phyloP scores from a whole-genome alignment of 2,797 vertebrate species.

The Ceryle rudis region DNA sequence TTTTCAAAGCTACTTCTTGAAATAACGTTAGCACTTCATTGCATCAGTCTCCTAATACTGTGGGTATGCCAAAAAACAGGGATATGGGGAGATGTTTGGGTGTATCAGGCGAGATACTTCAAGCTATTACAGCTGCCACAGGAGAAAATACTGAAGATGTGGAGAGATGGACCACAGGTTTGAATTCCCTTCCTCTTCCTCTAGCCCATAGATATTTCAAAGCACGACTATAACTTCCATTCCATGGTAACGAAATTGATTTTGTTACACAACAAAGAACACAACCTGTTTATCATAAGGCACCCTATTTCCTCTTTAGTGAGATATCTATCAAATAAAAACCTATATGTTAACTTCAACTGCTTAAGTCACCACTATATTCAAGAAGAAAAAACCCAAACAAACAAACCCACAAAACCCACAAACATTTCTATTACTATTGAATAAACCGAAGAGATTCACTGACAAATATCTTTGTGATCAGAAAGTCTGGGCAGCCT shows the following conservation, averaged over 20 bases:
- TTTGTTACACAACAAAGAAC: not conserved
- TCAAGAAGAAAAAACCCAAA: not conserved
- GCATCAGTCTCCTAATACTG: conserved; percentile 38
- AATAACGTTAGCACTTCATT: conserved; percentile 60
- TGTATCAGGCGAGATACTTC: not conserved
- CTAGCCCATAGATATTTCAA: not conserved
- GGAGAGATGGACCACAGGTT: not conserved
- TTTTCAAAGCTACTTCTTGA: conserved; percentile 69
- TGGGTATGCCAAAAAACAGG: not conserved
- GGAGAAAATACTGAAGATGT: not conserved
- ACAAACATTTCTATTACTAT: not conserved
- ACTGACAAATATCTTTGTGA: not conserved
- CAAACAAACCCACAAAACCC: not conserved
- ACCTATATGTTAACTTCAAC: not conserved
- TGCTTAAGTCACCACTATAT: not conserved
- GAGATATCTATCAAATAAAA: not conserved
- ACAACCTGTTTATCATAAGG: not conserved
- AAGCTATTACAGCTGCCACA: not conserved
- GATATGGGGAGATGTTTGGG: not conserved
- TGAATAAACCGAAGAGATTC: not conserved
- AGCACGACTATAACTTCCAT: not conserved
- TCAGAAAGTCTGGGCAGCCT: not conserved
- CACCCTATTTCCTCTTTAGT: not conserved
- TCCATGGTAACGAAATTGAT: not conserved
- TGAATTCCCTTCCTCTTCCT: not conserved